These are phyloP conservation scores for Apamea monoglypha DNA, from an alignment of 2,888 invertebrate species.

Conservation along the genomic window DNA sequence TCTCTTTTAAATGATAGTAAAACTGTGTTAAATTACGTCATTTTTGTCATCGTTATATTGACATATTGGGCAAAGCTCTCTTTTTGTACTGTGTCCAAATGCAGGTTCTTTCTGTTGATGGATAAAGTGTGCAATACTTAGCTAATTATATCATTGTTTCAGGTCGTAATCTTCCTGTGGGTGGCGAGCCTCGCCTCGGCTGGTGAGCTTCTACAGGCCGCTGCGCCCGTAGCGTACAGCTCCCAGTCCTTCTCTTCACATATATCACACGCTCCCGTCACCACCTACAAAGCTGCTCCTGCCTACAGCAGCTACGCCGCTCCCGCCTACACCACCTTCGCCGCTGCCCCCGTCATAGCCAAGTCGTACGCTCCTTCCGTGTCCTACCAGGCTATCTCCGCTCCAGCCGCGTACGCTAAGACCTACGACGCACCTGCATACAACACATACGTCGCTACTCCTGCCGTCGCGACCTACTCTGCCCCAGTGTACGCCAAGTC, in stretches of 20 bases:
- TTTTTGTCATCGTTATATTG: not conserved
- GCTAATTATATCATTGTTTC: not conserved
- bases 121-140: not conserved
- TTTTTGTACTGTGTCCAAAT: not conserved
- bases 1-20: too few relatives aligned
- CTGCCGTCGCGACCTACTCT: slow-evolving; percentile 65
- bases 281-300: slow-evolving; percentile 29
- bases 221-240: slow-evolving; percentile 78
- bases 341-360: slow-evolving; percentile 79
- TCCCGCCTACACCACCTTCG: slow-evolving; percentile 76
- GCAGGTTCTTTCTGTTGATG: not conserved
- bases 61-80: not conserved
- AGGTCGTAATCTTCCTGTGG: slow-evolving; percentile 90
- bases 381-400: slow-evolving; percentile 74
- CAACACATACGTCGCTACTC: slow-evolving; percentile 79
- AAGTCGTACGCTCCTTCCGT: slow-evolving; percentile 77
- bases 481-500: slow-evolving; percentile 79
- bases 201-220: slow-evolving; percentile 88
- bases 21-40: not conserved
- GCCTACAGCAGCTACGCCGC: slow-evolving; percentile 59
- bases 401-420: slow-evolving; percentile 76
- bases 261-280: slow-evolving; percentile 63
- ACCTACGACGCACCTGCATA: slow-evolving; percentile 65
- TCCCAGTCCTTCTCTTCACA: slow-evolving; percentile 64
- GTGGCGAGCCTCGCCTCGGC: slow-evolving; percentile 91